A percentile compares a stretch with the other conserved stretches of the same genome.
Evolutionary conservation across 2,888 invertebrate genomes (phyloP).

Genomic region (Creontiades dilutus): DNA sequence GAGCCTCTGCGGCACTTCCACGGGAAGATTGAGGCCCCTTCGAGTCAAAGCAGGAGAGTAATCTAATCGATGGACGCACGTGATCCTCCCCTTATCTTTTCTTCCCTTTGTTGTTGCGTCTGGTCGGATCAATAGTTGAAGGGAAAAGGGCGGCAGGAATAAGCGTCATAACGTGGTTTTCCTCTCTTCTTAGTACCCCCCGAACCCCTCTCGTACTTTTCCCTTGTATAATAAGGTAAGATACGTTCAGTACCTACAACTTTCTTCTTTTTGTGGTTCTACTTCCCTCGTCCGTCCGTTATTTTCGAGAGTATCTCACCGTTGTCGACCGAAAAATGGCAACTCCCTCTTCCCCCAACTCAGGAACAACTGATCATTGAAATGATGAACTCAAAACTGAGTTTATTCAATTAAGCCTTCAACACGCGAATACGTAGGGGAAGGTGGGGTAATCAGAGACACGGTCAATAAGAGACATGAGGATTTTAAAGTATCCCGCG

Average conservation of each 20-base stretch:
- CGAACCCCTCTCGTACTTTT: neutral
- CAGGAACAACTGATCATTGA: neutral
- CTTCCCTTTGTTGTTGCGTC: slow-evolving; percentile 62
- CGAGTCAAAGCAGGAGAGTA: slow-evolving; percentile 55
- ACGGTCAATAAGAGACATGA: too few species aligned
- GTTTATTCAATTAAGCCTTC: too few species aligned
- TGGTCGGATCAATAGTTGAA: slow-evolving; percentile 58
- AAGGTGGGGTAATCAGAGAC: too few species aligned
- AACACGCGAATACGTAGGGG: too few species aligned
- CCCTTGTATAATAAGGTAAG: slow-evolving; percentile 15
- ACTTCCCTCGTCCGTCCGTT: neutral
- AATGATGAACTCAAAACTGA: too few species aligned
- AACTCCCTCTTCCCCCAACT: neutral
- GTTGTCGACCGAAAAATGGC: neutral
- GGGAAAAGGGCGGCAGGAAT: slow-evolving; percentile 38
- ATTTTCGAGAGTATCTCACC: neutral
- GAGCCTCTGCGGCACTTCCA: neutral
- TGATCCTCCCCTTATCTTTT: slow-evolving; percentile 67
- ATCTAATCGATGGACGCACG: slow-evolving; percentile 67
- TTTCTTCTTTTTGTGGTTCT: neutral
- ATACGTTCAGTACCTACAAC: neutral
- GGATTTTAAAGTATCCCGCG: too few species aligned
- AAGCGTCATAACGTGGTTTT: slow-evolving; percentile 42
- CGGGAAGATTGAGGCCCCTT: slow-evolving; percentile 57
- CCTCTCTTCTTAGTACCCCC: neutral